A percentile compares a stretch with the other conserved stretches of the same genome.
Conservation (phyloP, 2,888 invertebrate genomes). For the Capitulum mitella region DNA sequence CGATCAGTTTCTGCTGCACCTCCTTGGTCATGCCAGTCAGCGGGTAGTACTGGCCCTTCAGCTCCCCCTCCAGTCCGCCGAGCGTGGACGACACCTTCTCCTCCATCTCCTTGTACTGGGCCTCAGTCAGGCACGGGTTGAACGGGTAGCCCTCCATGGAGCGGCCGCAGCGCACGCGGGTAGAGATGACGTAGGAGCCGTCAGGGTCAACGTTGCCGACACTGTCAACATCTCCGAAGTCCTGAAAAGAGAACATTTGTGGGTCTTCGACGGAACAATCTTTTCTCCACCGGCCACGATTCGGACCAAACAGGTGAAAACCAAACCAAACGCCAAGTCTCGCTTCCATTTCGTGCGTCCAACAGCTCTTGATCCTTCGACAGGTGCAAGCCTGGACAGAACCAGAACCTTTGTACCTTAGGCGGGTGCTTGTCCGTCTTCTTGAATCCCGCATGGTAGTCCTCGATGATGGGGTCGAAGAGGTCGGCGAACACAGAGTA, state of each 20-base stretch:
- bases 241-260: too few relatives aligned
- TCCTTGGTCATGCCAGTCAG: conserved; percentile 94
- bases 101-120: conserved; percentile 97
- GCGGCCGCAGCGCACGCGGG: conserved; percentile 93
- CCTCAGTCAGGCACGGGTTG: conserved; percentile 94
- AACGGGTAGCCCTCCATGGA: conserved; percentile 81
- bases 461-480: conserved; percentile 96
- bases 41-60: conserved; percentile 91
- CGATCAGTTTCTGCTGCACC: conserved; percentile 90
- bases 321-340: too few relatives aligned
- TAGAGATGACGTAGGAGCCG: conserved; percentile 77
- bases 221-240: conserved; percentile 86
- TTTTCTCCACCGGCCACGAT: too few relatives aligned
- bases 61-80: conserved; percentile 70
- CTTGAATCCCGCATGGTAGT: conserved; percentile 93
- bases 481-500: conserved; percentile 86
- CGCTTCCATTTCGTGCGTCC: too few relatives aligned
- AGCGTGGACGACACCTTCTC: conserved; percentile 52
- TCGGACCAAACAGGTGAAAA: too few relatives aligned
- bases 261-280: too few relatives aligned
- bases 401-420: too few relatives aligned
- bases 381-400: too few relatives aligned
- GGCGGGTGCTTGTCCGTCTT: conserved; percentile 88
- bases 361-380: too few relatives aligned
- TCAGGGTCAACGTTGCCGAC: conserved; percentile 75